Conservation (phyloP, 2,888 invertebrate species). For the Eretmocerus hayati region DNA sequence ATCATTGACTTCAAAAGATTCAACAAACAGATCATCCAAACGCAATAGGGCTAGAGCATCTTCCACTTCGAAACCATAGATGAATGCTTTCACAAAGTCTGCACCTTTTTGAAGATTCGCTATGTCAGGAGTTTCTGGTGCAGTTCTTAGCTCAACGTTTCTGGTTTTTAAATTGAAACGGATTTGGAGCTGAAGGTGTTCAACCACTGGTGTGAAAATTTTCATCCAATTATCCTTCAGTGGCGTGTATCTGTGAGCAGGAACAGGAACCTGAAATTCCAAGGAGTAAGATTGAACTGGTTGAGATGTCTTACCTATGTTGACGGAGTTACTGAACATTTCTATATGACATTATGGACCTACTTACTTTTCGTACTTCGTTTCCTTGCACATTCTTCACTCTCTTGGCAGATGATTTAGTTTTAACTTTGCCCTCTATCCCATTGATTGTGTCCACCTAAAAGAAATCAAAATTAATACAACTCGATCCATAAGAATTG, state of each 20-base stretch:
- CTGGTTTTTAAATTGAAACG: conserved; percentile 87
- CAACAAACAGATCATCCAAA: conserved; percentile 93
- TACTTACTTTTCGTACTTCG: conserved; percentile 36
- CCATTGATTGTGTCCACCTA: conserved; percentile 56
- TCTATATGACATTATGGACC: neutral
- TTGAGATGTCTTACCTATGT: too few relatives aligned
- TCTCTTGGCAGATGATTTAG: conserved; percentile 40
- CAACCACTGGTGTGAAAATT: conserved; percentile 92
- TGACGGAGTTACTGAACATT: too few relatives aligned
- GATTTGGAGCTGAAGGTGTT: conserved; percentile 88
- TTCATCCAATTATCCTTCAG: conserved; percentile 96
- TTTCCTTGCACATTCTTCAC: conserved; percentile 32
- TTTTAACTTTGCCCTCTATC: conserved; percentile 51
- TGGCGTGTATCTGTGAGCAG: conserved; percentile 87
- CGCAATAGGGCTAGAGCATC: conserved; percentile 91
- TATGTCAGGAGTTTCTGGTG: conserved; percentile 71
- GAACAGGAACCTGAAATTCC: conserved; percentile 72
- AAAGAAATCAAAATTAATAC: too few relatives aligned
- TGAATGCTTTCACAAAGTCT: conserved; percentile 95
- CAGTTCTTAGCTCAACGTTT: conserved; percentile 77
- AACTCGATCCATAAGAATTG: too few relatives aligned
- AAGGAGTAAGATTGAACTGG: too few relatives aligned
- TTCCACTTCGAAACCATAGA: conserved; percentile 94
- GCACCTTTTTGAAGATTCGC: conserved; percentile 93
- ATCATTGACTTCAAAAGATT: conserved; percentile 94